Evolutionary conservation across 2,113 vertebrate genomes (phyloP).

Genomic region (Lasiurus cinereus): DNA sequence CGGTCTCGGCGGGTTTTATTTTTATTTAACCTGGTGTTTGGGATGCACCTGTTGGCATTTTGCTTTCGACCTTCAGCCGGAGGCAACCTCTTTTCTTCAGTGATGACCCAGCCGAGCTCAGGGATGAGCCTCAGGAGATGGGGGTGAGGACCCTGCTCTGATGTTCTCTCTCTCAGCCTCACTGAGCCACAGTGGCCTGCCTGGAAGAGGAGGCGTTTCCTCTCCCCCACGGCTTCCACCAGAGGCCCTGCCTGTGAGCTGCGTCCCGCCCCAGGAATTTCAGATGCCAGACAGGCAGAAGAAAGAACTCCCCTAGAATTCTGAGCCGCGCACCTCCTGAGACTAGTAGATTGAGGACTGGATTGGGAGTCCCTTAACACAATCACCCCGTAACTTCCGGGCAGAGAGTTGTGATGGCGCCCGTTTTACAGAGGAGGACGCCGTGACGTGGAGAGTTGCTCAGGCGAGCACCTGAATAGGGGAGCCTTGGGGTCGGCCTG

Average conservation of each 20-base stretch:
- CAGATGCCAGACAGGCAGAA: not conserved
- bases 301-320: not conserved
- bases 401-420: too few species aligned
- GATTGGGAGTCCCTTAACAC: not conserved
- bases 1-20: too few species aligned
- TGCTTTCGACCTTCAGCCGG: conserved; percentile 62
- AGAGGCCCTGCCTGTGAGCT: not conserved
- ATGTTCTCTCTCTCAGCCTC: too few species aligned
- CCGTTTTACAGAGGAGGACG: not conserved
- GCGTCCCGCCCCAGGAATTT: not conserved
- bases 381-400: not conserved
- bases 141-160: too few species aligned
- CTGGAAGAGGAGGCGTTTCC: not conserved
- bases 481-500: not conserved
- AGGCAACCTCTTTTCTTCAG: conserved; percentile 38
- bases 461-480: not conserved
- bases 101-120: not conserved
- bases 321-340: not conserved
- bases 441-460: not conserved
- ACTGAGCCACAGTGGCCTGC: too few species aligned
- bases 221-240: not conserved
- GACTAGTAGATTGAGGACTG: not conserved
- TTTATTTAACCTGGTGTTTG: conserved; percentile 85
- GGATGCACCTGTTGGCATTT: conserved; percentile 76
- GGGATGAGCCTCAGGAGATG: too few species aligned